phyloP scores from a whole-genome alignment of 2,888 invertebrate species.

The Petrolisthes cinctipes region DNA sequence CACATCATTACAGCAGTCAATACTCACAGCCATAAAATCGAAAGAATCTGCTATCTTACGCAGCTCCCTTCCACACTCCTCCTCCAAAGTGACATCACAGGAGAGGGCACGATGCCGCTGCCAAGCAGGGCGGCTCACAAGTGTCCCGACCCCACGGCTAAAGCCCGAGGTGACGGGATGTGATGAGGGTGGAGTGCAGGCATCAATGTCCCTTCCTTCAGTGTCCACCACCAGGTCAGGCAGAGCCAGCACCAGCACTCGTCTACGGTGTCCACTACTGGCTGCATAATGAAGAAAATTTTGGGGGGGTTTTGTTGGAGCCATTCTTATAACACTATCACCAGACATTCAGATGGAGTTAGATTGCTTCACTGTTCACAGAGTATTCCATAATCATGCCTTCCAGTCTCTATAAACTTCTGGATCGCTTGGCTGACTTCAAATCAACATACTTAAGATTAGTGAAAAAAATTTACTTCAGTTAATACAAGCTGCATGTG shows the following conservation, averaged over 20 bases:
- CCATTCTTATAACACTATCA: no score
- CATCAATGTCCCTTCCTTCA: slow-evolving; percentile 5
- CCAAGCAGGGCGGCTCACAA: slow-evolving; percentile 41
- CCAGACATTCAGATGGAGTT: not conserved
- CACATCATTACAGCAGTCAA: no score
- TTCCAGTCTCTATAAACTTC: not conserved
- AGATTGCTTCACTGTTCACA: not conserved
- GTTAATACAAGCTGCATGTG: no score
- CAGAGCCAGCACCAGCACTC: slow-evolving; percentile 58
- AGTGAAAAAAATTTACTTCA: no score
- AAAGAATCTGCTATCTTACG: slow-evolving; percentile 44
- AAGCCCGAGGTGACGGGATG: not conserved
- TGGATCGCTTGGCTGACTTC: no score
- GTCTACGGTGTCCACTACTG: slow-evolving; percentile 49
- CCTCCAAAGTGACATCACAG: slow-evolving; percentile 59
- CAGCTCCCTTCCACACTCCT: slow-evolving; percentile 48
- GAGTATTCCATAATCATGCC: not conserved
- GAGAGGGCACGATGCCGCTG: slow-evolving; percentile 45
- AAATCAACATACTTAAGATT: no score
- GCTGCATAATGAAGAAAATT: not conserved
- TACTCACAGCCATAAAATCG: not conserved
- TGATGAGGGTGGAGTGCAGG: slow-evolving; percentile 22
- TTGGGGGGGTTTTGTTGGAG: not conserved
- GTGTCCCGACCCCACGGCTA: not conserved
- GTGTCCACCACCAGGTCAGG: slow-evolving; percentile 56